Base-by-base conservation (phyloP, 2,888 invertebrate genomes). In the Byasa hedistus region DNA sequence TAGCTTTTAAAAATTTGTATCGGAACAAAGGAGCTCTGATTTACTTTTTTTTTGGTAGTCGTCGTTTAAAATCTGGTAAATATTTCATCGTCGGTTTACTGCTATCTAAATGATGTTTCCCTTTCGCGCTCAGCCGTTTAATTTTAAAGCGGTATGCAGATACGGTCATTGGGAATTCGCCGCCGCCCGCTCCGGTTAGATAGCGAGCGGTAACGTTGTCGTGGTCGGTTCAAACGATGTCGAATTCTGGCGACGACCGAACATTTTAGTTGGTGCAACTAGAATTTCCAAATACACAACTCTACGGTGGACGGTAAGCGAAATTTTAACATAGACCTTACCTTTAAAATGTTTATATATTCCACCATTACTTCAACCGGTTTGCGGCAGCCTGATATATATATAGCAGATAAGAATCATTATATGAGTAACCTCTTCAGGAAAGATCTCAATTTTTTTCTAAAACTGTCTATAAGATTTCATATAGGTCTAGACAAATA, bases 121-220 rank as follows among this genome's bases (percentile, higher is more conserved):
- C 10, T 64, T 57, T 58, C 58, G 39, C 58, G 48, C 55, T 32
- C 55, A 59, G 54, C 54, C 39, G 56, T 58, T 64, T 64, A 64
- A 64, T 64, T 59, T 65, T 23, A 56, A 60, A 65, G 22, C 48
- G 32, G 55, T 56, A 64, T 60, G 65, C n/a, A 55, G 65, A 65
- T 65, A 60, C 54, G 59, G 55, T 52, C 54, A 24, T 59, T 80
- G 81, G 81, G 79, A 86, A 86, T 84, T 80, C 84, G 82, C 81
- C 79, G 76, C 79, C 80, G 85, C 82, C 85, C 85, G 81, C 79
- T 71, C 75, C 71, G 72, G 71, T 76, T 77, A 85, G 87, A 87
- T 87, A 87, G 82, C 85, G 59, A 8, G 32, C 55, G 24, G 32
- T 48, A 24, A 65, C 27, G 56, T 48, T 60, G 59, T 32, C 27